Conservation (phyloP, 2,888 invertebrate genomes). For the Drosophila setosimentum region DNA sequence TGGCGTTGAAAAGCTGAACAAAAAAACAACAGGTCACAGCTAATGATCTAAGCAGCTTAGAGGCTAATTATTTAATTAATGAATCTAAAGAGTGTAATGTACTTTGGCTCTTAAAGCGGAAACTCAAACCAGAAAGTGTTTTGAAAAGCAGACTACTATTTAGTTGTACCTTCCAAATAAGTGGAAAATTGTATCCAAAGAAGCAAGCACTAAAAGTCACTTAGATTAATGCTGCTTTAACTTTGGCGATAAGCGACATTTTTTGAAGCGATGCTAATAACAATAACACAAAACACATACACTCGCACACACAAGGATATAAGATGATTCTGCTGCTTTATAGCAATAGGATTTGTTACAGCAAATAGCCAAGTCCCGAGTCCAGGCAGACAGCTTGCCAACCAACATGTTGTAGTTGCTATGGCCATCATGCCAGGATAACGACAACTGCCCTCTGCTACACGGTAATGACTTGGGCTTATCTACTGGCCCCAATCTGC, state of each 20-base stretch:
- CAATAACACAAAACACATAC: conserved; percentile 27
- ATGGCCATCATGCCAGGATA: conserved; percentile 31
- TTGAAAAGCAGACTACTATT: neutral
- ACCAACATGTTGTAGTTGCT: conserved; percentile 10
- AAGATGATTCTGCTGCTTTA: conserved; percentile 50
- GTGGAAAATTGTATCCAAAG: neutral
- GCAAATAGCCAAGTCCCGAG: conserved; percentile 36
- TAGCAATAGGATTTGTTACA: conserved; percentile 29
- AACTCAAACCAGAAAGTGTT: neutral
- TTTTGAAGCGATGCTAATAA: conserved; percentile 42
- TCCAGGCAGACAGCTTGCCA: conserved; percentile 33
- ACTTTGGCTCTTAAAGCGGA: neutral
- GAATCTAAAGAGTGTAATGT: neutral
- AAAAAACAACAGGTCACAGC: neutral
- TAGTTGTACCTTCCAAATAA: neutral
- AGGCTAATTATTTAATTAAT: conserved; percentile 4
- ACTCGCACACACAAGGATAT: conserved; percentile 22
- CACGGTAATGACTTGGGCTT: conserved; percentile 78
- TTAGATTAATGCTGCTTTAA: conserved; percentile 8
- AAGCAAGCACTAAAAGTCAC: neutral
- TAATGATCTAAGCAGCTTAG: conserved; percentile 3
- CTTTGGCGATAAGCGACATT: conserved; percentile 14
- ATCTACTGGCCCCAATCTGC: conserved; percentile 68
- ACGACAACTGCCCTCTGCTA: conserved; percentile 43
- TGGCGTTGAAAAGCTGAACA: conserved; percentile 9